Conservation (phyloP, 2,888 invertebrate genomes). For the Pelosia muscerda region DNA sequence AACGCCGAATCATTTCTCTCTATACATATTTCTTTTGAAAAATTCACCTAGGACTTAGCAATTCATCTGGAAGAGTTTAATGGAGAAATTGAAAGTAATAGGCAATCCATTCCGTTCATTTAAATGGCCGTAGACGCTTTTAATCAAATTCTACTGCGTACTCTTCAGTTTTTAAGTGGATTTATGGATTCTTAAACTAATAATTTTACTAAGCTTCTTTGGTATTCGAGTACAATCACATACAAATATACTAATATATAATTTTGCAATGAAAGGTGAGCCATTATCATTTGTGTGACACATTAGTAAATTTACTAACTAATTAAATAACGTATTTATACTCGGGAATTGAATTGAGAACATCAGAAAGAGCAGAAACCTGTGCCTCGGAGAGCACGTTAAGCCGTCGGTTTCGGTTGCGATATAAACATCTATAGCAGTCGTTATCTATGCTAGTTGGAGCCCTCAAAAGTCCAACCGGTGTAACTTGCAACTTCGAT, state of each 20-base stretch:
- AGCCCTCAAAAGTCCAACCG: too few relatives aligned
- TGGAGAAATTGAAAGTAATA: constrained; percentile 16
- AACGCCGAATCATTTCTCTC: not conserved
- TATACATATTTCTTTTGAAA: constrained; percentile 6
- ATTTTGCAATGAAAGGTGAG: too few relatives aligned
- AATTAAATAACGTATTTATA: not conserved
- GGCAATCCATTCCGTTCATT: constrained; percentile 10
- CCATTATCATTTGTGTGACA: too few relatives aligned
- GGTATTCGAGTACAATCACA: not conserved
- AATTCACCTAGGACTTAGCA: not conserved
- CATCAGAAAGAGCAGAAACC: not conserved
- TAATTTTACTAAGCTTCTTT: constrained; percentile 3
- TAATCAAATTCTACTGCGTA: not conserved
- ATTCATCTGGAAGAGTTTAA: constrained; percentile 22
- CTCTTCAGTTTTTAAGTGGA: constrained; percentile 8
- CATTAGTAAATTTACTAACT: too few relatives aligned
- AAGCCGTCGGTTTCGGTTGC: too few relatives aligned
- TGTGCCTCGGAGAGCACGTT: too few relatives aligned
- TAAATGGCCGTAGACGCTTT: not conserved
- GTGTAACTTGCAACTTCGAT: too few relatives aligned
- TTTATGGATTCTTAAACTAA: not conserved
- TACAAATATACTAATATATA: not conserved
- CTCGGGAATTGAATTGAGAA: not conserved
- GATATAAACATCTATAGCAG: too few relatives aligned
- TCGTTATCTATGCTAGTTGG: too few relatives aligned